These are phyloP conservation scores for Podiceps cristatus DNA, from an alignment of 2,113 vertebrate species.

Conservation along the genomic window DNA sequence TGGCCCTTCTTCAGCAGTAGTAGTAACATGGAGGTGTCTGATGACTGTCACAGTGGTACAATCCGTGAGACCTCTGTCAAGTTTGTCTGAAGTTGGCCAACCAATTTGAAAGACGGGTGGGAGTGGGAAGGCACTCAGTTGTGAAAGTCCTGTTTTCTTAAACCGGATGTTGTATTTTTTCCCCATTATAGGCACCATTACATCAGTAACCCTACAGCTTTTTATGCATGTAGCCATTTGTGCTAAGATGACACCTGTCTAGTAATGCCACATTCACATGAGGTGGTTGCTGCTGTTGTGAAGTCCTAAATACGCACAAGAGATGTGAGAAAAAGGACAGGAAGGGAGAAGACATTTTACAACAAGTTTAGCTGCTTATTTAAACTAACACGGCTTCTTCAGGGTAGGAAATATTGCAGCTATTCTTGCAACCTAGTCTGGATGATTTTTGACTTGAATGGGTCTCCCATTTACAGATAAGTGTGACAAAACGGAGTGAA, in stretches of 20 bases:
- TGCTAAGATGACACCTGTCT: background rate
- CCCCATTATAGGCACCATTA: background rate
- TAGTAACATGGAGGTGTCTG: background rate
- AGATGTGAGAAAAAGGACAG: background rate
- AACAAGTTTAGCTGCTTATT: background rate
- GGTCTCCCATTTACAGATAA: background rate
- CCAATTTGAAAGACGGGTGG: background rate
- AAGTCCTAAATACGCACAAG: background rate
- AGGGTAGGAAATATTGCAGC: background rate
- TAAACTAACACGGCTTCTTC: background rate
- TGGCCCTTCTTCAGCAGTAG: background rate
- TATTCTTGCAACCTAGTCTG: background rate
- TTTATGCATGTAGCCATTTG: too few relatives aligned
- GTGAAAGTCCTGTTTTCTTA: background rate
- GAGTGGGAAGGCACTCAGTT: background rate
- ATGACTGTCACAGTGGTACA: fast-evolving
- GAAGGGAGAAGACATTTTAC: background rate
- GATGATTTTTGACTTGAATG: background rate
- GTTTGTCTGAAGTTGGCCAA: background rate
- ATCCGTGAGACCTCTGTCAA: background rate
- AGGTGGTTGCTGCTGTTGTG: background rate
- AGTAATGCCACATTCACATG: background rate
- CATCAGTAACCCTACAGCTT: background rate
- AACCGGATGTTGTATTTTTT: background rate
- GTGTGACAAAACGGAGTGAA: background rate